phyloP scores from a whole-genome alignment of 2,888 invertebrate species.

The Busseola fusca region DNA sequence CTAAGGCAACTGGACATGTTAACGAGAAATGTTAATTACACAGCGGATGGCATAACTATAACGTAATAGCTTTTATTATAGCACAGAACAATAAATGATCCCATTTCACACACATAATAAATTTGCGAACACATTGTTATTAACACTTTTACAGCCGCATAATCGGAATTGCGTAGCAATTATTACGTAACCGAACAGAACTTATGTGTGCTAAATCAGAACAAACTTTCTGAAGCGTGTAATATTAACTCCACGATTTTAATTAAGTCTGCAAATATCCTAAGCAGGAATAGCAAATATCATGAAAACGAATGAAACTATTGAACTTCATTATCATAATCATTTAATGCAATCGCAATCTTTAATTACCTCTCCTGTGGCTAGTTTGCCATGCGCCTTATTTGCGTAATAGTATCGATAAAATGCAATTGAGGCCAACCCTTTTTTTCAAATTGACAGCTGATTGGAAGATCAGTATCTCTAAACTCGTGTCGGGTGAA shows the following conservation, averaged over 20 bases:
- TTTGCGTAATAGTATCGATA: conserved; percentile 61
- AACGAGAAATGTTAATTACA: conserved; percentile 57
- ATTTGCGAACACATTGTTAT: conserved; percentile 63
- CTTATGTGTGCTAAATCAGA: conserved; percentile 43
- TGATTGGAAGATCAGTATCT: conserved; percentile 76
- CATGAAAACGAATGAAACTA: conserved; percentile 37
- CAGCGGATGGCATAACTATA: conserved; percentile 48
- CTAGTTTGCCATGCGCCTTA: conserved; percentile 40
- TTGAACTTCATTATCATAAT: conserved; percentile 51
- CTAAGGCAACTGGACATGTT: conserved; percentile 40
- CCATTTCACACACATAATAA: conserved; percentile 59
- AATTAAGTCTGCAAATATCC: conserved; percentile 50
- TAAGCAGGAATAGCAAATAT: conserved; percentile 36
- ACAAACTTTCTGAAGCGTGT: conserved; percentile 43
- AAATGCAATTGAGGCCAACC: conserved; percentile 56
- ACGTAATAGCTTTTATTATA: conserved; percentile 51
- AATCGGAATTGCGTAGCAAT: conserved; percentile 59
- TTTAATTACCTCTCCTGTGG: conserved; percentile 47
- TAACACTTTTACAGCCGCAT: conserved; percentile 52
- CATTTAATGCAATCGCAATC: conserved; percentile 52
- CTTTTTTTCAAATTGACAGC: conserved; percentile 67
- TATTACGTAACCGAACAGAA: conserved; percentile 55
- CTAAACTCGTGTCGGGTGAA: conserved; percentile 61
- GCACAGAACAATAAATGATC: conserved; percentile 52
- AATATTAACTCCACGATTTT: conserved; percentile 49